Conservation (phyloP, 2,797 vertebrate genomes). For the Tragopan temminckii region DNA sequence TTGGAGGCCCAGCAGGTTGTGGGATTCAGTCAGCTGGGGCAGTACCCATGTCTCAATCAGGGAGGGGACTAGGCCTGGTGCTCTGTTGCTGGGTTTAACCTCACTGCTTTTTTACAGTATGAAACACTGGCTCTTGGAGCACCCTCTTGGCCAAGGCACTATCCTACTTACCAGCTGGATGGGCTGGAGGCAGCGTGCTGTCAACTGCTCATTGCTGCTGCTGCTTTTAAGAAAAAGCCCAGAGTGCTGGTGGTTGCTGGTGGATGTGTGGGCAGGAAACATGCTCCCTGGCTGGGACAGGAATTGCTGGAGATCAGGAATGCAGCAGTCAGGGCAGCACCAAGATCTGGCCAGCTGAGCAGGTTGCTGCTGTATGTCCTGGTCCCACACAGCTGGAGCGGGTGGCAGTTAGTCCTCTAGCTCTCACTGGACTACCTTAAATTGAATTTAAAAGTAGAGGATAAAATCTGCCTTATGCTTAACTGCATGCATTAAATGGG, state of each 20-base stretch:
- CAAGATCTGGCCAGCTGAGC: neutral
- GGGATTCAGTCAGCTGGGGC: neutral
- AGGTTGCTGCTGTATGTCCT: neutral
- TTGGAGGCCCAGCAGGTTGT: accelerated
- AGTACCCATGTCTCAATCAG: neutral
- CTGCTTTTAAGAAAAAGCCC: neutral
- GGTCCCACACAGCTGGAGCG: neutral
- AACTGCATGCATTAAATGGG: slow-evolving; percentile 26
- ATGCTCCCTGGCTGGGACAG: neutral
- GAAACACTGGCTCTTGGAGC: neutral
- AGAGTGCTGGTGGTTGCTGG: neutral
- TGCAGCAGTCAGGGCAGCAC: neutral
- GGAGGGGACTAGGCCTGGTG: accelerated
- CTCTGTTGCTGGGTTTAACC: neutral
- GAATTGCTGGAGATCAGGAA: neutral
- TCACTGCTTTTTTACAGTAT: neutral
- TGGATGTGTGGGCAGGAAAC: neutral
- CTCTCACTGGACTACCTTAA: slow-evolving; percentile 52
- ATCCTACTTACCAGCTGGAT: too few species aligned
- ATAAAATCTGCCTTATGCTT: slow-evolving; percentile 5
- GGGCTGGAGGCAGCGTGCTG: neutral
- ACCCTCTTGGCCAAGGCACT: neutral
- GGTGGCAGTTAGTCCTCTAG: neutral
- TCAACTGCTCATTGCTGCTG: neutral
- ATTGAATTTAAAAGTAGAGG: slow-evolving; percentile 33